Evolutionary conservation across 92 coral and sea anemone species (phyloP).

Genomic region (Porites divaricata): DNA sequence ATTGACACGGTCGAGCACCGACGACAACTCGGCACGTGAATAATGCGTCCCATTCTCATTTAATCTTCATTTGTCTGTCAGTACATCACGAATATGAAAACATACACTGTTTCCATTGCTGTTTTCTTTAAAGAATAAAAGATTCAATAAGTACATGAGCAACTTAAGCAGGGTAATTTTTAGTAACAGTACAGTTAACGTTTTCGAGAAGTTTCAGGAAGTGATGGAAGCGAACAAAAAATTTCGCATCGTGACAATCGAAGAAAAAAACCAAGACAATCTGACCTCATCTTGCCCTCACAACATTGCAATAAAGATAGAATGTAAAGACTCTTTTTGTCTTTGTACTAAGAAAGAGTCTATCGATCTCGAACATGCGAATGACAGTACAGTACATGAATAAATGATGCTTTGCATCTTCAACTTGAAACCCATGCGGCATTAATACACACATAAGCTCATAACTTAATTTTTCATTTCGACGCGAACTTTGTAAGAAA

Average conservation of each 20-base stretch:
- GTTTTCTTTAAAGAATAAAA: neutral
- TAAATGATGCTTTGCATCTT: no score
- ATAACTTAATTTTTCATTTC: neutral
- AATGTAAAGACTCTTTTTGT: neutral
- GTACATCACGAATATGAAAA: slow-evolving; percentile 11
- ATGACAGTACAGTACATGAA: no score
- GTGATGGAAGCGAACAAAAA: slow-evolving; percentile 10
- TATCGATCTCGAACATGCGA: neutral
- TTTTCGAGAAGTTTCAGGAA: neutral
- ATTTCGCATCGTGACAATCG: slow-evolving; percentile 37
- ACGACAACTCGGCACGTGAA: slow-evolving; percentile 18
- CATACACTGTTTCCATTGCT: slow-evolving; percentile 15
- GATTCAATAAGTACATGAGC: slow-evolving; percentile 12
- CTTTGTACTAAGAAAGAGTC: neutral
- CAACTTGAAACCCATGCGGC: no score
- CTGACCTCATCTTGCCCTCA: slow-evolving; percentile 11
- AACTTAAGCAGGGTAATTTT: neutral
- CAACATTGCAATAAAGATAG: slow-evolving; percentile 18
- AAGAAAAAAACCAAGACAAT: slow-evolving; percentile 12
- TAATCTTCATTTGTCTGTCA: slow-evolving; percentile 21
- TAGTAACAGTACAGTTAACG: neutral
- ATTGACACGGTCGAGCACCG: slow-evolving; percentile 11
- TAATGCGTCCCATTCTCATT: neutral
- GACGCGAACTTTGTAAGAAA: neutral
- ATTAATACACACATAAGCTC: no score